These are phyloP conservation scores for Nematolebias whitei DNA, from an alignment of 2,113 vertebrate species.

Conservation along the genomic window DNA sequence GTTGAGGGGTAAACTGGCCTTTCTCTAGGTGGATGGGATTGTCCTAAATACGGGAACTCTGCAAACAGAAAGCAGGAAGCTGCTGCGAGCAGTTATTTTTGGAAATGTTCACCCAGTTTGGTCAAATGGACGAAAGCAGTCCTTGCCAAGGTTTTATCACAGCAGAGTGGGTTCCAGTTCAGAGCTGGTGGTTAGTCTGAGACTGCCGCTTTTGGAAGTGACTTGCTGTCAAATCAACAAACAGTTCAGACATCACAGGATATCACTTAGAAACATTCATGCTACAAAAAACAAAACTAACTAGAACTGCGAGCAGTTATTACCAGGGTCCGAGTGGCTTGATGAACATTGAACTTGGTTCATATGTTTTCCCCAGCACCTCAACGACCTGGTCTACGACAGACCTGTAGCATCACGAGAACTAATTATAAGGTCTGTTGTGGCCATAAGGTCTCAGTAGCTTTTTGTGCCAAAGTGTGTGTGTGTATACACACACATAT, in stretches of 20 bases:
- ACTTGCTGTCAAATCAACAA: not conserved
- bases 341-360: no score
- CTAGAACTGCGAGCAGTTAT: no score
- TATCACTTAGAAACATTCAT: no score
- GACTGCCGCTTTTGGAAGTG: constrained; percentile 11
- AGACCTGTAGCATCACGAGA: no score
- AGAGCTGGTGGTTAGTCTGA: not conserved
- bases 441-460: no score
- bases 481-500: no score
- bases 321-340: no score
- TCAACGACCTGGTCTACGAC: no score
- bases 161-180: not conserved
- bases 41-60: constrained; percentile 23
- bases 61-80: constrained; percentile 22
- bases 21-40: not conserved
- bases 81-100: constrained; percentile 47
- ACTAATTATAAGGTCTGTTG: no score
- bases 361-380: no score
- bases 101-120: constrained; percentile 32
- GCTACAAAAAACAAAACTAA: no score
- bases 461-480: no score
- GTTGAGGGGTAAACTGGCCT: not conserved
- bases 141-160: constrained; percentile 9
- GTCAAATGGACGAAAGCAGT: constrained; percentile 17
- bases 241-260: not conserved